Evolutionary conservation across 2,797 vertebrate species (phyloP), one percentile per base, ranked within the genome.

Genomic region (Parambassis ranga): DNA sequence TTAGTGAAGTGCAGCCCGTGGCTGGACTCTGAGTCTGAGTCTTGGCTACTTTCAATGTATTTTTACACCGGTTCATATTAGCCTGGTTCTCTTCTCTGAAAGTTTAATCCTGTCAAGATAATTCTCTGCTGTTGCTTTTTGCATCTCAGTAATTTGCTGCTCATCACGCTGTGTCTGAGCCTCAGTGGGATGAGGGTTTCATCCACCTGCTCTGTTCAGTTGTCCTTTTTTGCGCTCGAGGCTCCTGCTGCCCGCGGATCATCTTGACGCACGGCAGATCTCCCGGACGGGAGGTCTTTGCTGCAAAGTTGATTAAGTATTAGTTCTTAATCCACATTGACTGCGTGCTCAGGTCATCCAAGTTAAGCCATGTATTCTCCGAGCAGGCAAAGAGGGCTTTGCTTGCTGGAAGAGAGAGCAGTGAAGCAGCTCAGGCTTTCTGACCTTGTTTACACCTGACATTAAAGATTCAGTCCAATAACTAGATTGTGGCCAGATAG

Each of bases 301-400:
- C 68, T 26, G 64, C 65, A 75, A 88, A 89, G 64, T 87, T 87
- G 85, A 87, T 87, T 70, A 75, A 81, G 85, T 49, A 67, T 74
- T 87, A 79, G 77, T 71, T 75, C 41, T 61, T 89, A 89, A 91
- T 87, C 87, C 87, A 55, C 59, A 74, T 14, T 52, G 80, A 81
- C 77, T 75, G 60, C 47, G 47, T 52, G 78, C 26, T 63, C 51
- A 63, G 85, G 82, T 87, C 80, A 72, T 19, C 53, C 55, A 48
- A 76, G 56, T 88, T 89, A 87, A 90, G 57, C 81, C 82, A 0
- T 28, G 63, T 50, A 16, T 79, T 59, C 71, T 66, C 49, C 18
- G 4, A 16, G 16, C 71, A 60, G 75, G 30, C 58, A 36, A 30
- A 11, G 48, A 58, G 24, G 37, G 52, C 28, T 69, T 42, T 62